A percentile compares a stretch with the other conserved stretches of the same genome.
Conservation (phyloP, 2,113 vertebrate species). For the Archilochus colubris region DNA sequence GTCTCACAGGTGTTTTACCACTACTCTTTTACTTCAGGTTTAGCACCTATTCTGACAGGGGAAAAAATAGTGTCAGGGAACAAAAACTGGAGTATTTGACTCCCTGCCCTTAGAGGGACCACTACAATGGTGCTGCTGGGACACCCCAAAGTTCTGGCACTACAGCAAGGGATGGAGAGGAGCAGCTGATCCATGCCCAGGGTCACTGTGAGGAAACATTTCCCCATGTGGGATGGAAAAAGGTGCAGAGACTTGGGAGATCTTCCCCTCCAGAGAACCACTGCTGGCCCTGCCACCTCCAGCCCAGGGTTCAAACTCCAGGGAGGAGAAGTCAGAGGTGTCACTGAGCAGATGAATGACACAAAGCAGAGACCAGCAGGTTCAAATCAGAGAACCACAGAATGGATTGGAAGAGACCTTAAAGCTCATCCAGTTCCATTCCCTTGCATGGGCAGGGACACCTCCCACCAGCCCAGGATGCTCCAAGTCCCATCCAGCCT, state of each 20-base stretch:
- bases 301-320: neutral
- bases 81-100: neutral
- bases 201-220: accelerated
- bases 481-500: no score
- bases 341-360: neutral
- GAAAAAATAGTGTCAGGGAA: neutral
- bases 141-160: neutral
- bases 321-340: neutral
- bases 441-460: no score
- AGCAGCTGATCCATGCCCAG: accelerated
- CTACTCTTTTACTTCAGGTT: neutral
- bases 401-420: no score
- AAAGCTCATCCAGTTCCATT: no score
- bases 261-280: accelerated
- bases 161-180: neutral
- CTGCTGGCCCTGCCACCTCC: neutral
- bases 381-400: neutral
- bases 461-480: no score
- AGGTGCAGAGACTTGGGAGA: neutral
- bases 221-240: neutral
- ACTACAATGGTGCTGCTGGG: neutral
- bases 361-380: neutral
- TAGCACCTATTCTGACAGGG: neutral
- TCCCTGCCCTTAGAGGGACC: neutral
- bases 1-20: neutral